These are phyloP conservation scores for Caenorhabditis remanei DNA, from an alignment of 1,140 invertebrate genomes.

Conservation along the genomic window DNA sequence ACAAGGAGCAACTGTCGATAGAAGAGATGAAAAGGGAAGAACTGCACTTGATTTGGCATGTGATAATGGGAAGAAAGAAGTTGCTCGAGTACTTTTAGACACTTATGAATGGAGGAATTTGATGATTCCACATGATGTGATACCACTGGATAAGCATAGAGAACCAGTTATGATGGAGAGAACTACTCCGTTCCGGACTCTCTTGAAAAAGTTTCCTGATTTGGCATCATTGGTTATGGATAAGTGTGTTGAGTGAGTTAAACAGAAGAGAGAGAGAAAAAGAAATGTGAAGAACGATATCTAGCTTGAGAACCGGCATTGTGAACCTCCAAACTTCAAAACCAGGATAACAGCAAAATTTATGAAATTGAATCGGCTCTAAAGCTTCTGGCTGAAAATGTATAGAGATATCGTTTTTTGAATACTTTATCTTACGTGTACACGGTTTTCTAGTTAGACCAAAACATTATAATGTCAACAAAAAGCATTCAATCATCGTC, in stretches of 20 bases:
- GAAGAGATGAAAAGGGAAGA: conserved; percentile 50
- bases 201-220: conserved; percentile 81
- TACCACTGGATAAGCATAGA: conserved; percentile 29
- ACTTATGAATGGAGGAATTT: conserved; percentile 46
- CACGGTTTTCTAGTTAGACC: too few species aligned
- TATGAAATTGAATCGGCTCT: too few species aligned
- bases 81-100: conserved; percentile 37
- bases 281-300: neutral
- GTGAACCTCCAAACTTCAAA: too few species aligned
- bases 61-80: conserved; percentile 16
- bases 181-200: conserved; percentile 80
- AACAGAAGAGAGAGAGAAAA: neutral
- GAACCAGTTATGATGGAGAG: conserved; percentile 13
- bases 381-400: too few species aligned
- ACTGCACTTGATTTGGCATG: conserved; percentile 48
- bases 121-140: conserved; percentile 39
- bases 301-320: too few species aligned
- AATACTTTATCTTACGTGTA: too few species aligned
- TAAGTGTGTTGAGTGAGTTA: conserved; percentile 77
- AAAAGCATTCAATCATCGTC: too few species aligned
- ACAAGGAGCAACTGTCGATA: conserved; percentile 17
- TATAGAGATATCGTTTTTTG: too few species aligned
- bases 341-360: too few species aligned
- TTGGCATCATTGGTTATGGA: conserved; percentile 80
- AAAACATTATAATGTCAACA: too few species aligned